These are phyloP conservation scores for Styela plicata DNA, from an alignment of 23 tunicate genomes.

Conservation along the genomic window DNA sequence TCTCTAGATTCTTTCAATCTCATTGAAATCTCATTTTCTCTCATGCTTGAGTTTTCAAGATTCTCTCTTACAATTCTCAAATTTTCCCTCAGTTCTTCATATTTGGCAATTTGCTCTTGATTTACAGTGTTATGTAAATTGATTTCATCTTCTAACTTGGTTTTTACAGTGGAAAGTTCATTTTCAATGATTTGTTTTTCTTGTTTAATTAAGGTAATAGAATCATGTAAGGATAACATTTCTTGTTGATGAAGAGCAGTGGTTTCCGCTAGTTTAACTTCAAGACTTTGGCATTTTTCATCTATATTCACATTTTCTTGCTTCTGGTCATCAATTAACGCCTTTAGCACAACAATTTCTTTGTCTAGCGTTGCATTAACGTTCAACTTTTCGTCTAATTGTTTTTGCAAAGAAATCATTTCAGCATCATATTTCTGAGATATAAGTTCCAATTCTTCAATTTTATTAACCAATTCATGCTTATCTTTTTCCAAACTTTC, in stretches of 20 bases:
- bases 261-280: neutral
- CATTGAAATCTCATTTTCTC: neutral
- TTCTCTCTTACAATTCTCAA: neutral
- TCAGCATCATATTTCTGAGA: neutral
- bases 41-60: neutral
- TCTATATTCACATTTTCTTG: neutral
- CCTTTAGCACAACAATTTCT: neutral
- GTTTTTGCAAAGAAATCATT: neutral
- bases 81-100: neutral
- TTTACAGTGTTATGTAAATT: neutral
- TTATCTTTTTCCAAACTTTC: neutral
- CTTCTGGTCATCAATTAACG: neutral
- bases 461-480: neutral
- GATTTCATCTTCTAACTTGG: neutral
- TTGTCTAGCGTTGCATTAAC: neutral
- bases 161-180: neutral
- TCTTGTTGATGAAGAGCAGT: neutral
- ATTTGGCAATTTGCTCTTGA: neutral
- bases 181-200: slow-evolving; percentile 13
- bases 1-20: neutral
- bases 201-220: neutral
- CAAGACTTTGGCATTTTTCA: neutral
- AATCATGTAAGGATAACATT: neutral
- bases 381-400: neutral
- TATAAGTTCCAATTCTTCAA: neutral